phyloP scores from a whole-genome alignment of 1,140 invertebrate species.

The Lethocerus indicus region DNA sequence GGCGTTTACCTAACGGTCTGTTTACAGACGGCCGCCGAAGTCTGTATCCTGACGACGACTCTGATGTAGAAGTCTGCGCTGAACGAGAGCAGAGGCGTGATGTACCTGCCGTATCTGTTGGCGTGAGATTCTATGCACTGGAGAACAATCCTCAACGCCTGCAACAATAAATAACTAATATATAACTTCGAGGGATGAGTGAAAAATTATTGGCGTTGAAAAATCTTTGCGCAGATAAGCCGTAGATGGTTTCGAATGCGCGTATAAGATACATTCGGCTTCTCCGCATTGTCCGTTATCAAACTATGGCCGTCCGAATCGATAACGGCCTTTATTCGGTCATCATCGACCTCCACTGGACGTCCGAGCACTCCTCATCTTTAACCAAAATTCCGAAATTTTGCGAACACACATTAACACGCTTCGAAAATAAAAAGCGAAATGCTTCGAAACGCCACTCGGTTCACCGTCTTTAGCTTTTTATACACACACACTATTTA shows the following conservation, averaged over 20 bases:
- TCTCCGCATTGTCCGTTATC: no score
- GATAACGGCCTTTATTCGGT: no score
- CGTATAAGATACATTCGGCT: no score
- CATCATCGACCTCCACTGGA: no score
- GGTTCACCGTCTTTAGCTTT: no score
- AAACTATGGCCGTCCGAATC: no score
- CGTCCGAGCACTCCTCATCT: slow-evolving; percentile 5
- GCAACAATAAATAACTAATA: slow-evolving; percentile 12
- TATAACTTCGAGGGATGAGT: no score
- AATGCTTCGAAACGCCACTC: no score
- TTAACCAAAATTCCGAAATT: background rate
- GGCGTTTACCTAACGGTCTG: slow-evolving; percentile 44
- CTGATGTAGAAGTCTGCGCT: slow-evolving; percentile 96
- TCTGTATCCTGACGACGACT: slow-evolving; percentile 75
- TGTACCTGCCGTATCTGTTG: slow-evolving; percentile 82
- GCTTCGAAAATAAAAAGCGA: background rate
- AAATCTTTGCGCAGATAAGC: no score
- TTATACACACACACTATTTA: no score
- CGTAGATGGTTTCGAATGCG: no score
- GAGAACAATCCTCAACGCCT: slow-evolving; percentile 82
- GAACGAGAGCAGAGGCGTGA: slow-evolving; percentile 75
- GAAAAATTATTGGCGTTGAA: no score
- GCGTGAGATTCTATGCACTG: slow-evolving; percentile 82
- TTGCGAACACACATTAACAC: background rate
- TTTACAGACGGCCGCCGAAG: slow-evolving; percentile 70